These are phyloP conservation scores for Phyllotreta striolata DNA, from an alignment of 2,888 invertebrate species.

Conservation along the genomic window DNA sequence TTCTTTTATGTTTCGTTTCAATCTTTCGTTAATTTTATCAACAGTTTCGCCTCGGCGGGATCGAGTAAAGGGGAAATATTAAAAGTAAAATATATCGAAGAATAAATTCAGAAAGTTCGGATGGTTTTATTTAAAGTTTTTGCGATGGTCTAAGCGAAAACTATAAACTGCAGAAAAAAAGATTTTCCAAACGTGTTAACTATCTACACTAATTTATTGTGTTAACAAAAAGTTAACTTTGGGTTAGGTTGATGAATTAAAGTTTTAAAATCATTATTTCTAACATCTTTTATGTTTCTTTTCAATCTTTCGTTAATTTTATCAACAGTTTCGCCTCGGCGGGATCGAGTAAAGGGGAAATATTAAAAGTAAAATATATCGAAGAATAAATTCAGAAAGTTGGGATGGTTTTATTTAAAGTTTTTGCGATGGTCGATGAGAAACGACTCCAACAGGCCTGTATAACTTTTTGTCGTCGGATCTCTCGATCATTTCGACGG, in stretches of 20 bases:
- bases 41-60: background rate
- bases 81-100: conserved; percentile 13
- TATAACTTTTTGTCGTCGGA: conserved; percentile 27
- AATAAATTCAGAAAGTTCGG: conserved; percentile 17
- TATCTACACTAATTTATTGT: no score
- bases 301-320: conserved; percentile 1
- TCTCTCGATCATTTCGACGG: conserved; percentile 25
- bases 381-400: conserved; percentile 16
- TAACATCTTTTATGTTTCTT: no score
- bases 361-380: conserved; percentile 19
- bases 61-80: conserved; percentile 9
- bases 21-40: conserved; percentile 6
- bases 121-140: conserved; percentile 26
- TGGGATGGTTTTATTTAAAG: conserved; percentile 25
- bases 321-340: conserved; percentile 1
- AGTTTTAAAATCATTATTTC: no score
- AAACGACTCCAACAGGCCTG: conserved; percentile 14
- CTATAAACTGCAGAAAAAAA: no score
- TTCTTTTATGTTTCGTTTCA: no score
- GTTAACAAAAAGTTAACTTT: no score
- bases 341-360: conserved; percentile 1
- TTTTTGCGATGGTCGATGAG: conserved; percentile 21
- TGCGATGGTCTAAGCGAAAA: no score
- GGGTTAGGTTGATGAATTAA: no score
- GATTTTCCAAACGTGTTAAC: no score